Percentiles rank a stretch among this genome's conserved stretches.
Conservation (phyloP, 2,797 vertebrate species). For the Nyctibius grandis region DNA sequence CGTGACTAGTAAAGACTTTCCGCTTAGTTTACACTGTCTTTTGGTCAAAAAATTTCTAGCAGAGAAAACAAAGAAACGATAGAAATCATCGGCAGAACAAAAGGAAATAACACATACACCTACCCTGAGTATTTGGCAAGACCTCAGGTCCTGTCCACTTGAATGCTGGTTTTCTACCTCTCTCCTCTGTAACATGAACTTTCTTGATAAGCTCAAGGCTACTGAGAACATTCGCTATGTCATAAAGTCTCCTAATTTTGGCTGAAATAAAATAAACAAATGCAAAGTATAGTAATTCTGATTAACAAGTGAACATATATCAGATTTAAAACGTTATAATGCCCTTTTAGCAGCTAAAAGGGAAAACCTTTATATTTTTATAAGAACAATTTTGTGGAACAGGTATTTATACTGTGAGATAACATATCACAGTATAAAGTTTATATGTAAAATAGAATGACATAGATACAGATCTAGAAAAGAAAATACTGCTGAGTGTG, state of each 20-base stretch:
- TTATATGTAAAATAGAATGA: not conserved
- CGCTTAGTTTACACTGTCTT: not conserved
- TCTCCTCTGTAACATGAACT: slow-evolving; percentile 89
- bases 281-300: not conserved
- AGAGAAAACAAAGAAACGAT: not conserved
- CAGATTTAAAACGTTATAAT: not conserved
- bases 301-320: not conserved
- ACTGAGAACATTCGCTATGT: slow-evolving; percentile 95
- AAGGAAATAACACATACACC: not conserved
- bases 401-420: not conserved
- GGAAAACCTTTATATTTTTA: not conserved
- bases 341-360: not conserved
- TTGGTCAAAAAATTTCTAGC: not conserved
- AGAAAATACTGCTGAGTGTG: not conserved
- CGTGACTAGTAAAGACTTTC: not conserved
- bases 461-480: not conserved
- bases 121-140: slow-evolving; percentile 79
- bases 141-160: slow-evolving; percentile 91
- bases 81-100: not conserved
- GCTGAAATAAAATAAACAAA: slow-evolving; percentile 74
- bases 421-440: not conserved
- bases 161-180: slow-evolving; percentile 92
- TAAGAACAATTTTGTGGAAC: not conserved
- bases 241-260: slow-evolving; percentile 94
- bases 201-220: slow-evolving; percentile 96